Conservation (phyloP, 35 echinoderm and acorn worm genomes). For the Diadema setosum region DNA sequence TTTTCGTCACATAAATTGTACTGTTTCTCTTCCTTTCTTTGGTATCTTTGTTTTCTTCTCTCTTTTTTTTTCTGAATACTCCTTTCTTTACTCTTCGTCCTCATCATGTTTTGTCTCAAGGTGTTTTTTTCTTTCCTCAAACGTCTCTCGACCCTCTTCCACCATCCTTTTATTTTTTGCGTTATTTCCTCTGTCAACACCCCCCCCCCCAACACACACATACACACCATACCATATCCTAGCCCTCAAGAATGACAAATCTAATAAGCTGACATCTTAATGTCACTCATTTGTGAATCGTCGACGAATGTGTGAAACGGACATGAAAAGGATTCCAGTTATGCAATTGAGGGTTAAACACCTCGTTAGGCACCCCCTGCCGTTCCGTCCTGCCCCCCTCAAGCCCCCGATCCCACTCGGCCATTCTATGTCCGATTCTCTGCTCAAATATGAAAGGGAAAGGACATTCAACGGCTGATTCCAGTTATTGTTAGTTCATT, state of each 20-base stretch:
- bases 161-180: background rate
- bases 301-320: background rate
- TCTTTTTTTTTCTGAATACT: background rate
- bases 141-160: background rate
- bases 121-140: background rate
- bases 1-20: too few species aligned
- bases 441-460: too few species aligned
- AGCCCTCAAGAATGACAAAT: background rate
- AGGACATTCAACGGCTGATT: too few species aligned
- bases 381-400: background rate
- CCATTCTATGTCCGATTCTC: too few species aligned
- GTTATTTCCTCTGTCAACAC: background rate
- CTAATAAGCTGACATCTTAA: background rate
- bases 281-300: background rate
- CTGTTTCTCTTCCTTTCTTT: background rate
- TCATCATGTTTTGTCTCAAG: background rate
- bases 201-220: background rate
- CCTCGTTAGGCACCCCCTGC: slow-evolving; percentile 13
- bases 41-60: background rate
- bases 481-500: too few species aligned
- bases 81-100: background rate
- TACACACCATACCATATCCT: background rate
- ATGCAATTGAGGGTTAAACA: slow-evolving; percentile 6
- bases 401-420: too few species aligned
- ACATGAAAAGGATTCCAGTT: background rate